Evolutionary conservation across 1,140 invertebrate genomes (phyloP), one percentile per base, ranked within the genome.

Genomic region (Heterodera schachtii): DNA sequence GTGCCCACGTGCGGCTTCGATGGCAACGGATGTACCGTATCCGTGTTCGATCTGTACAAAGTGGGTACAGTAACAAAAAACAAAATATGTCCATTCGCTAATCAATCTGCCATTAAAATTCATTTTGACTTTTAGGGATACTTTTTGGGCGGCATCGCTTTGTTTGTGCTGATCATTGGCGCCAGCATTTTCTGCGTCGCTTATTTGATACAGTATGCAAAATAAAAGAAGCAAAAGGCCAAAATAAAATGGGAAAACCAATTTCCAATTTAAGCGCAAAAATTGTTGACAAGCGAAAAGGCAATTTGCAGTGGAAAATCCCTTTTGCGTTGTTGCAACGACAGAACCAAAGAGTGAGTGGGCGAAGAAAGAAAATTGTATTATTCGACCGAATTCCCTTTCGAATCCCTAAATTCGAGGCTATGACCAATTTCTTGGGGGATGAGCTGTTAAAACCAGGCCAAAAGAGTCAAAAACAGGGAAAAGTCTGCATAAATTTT

Each of bases 271-370:
- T 69, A 44, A 84, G 82, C 70, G 67, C 78, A 7, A 85, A 82
- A 47, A 66, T 64, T 31, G 57, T 67, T 73, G 86, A 86, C 70
- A 86, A 82, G 19, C 84, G 80, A 64, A 52, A 81, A 6, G 64
- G 79, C 52, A 88, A 86, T 69, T 73, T 77, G n/a, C 44, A 85
- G 13, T 86, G 86, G 86, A 80, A 87, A 69, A 80, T 86, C 8
- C 78, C 87, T 8, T 86, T 76, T 66, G 16, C 74, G 0, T 43
- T 46, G 47, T 52, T 86, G 66, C 64, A 64, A 13, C 57, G 57
- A 19, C 5, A 5, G 16, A 64, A 64, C 13, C 57, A 64, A 16
- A 13, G 16, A 5, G 57, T 19, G 11, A 19, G 57, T 19, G 7
- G 52, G 8, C 16, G 31, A 31, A 31, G 31, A 31, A 31, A 31